Percentiles rank a stretch among this genome's conserved stretches.
Conservation (phyloP, 2,797 vertebrate species). For the Lerista edwardsae region DNA sequence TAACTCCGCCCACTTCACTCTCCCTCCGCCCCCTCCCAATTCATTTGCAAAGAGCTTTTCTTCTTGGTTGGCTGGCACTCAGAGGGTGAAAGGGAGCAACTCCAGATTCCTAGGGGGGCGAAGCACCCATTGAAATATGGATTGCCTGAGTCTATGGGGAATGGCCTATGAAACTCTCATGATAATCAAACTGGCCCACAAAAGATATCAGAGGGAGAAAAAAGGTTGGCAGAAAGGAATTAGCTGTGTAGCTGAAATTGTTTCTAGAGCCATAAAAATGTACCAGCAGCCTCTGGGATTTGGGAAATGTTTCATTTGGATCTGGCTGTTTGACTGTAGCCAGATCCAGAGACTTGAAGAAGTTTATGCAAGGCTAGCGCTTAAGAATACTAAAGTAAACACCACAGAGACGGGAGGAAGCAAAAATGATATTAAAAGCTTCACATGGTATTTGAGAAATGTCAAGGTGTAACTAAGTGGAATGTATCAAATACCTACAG, state of each 20-base stretch:
- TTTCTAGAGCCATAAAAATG: background rate
- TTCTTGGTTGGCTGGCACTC: too few species aligned
- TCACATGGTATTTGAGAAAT: conserved; percentile 26
- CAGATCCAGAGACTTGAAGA: background rate
- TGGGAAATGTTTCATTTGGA: conserved; percentile 2
- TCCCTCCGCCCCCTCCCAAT: too few species aligned
- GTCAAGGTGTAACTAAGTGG: conserved; percentile 28
- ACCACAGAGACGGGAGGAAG: background rate
- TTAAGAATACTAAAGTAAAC: background rate
- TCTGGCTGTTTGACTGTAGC: background rate
- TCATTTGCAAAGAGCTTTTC: too few species aligned
- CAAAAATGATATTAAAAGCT: conserved; percentile 2
- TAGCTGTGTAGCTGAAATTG: background rate
- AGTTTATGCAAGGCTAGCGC: background rate
- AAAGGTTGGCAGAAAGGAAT: background rate
- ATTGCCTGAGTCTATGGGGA: background rate
- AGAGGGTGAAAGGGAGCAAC: too few species aligned
- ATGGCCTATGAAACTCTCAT: background rate
- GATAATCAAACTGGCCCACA: background rate
- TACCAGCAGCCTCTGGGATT: background rate
- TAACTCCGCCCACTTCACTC: too few species aligned
- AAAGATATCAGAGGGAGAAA: background rate
- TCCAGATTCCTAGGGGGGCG: too few species aligned
- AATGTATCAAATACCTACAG: background rate
- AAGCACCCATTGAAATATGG: background rate